A percentile compares a stretch with the other conserved stretches of the same genome.
Conservation (phyloP, 2,797 vertebrate genomes). For the Taeniopygia guttata region DNA sequence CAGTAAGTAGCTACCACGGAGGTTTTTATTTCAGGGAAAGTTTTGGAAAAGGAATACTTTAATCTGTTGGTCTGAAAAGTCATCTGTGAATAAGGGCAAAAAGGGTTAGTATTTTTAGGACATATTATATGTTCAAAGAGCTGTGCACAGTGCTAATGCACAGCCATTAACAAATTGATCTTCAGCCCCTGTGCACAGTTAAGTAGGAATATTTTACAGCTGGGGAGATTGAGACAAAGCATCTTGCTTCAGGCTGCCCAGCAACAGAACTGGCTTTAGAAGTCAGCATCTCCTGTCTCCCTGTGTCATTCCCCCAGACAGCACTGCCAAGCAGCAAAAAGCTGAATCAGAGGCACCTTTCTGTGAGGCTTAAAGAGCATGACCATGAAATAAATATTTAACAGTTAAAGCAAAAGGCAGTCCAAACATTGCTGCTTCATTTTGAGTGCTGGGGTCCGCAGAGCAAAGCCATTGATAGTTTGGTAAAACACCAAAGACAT, state of each 20-base stretch:
- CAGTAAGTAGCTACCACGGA: not conserved
- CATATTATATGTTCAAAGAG: constrained; percentile 1
- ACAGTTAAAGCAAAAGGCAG: constrained; percentile 13
- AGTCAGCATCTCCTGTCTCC: not conserved
- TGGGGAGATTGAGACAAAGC: not conserved
- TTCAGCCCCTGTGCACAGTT: not conserved
- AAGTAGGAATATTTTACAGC: not conserved
- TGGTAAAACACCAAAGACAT: constrained; percentile 36
- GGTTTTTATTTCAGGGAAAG: not conserved
- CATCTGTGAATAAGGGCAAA: constrained; percentile 2
- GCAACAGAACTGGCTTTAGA: not conserved
- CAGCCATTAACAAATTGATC: constrained; percentile 52
- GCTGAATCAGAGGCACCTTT: not conserved
- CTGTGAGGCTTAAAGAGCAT: not conserved
- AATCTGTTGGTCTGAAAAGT: not conserved
- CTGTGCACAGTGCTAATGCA: not conserved
- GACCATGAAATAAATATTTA: constrained; percentile 11
- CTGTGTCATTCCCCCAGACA: constrained; percentile 17
- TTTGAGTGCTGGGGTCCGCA: not conserved
- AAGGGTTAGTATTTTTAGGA: constrained; percentile 41
- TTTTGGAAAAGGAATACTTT: not conserved
- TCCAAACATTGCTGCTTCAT: not conserved
- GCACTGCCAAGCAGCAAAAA: not conserved
- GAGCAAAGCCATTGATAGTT: constrained; percentile 5
- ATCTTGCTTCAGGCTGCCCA: not conserved